Base-by-base conservation (phyloP, 2,113 vertebrate species). In the Hepsetus odoe region DNA sequence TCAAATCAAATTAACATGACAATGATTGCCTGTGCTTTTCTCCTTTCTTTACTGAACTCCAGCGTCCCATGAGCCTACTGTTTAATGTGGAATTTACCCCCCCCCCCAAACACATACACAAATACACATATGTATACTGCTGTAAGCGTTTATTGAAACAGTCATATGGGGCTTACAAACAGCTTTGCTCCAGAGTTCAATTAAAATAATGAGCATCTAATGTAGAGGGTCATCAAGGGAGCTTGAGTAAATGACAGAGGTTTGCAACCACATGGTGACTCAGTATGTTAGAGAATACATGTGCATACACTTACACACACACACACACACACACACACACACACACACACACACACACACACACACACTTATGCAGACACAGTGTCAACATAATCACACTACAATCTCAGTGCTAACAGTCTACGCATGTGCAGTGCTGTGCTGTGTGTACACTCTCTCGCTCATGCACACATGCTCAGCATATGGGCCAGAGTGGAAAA, bases 161-260 rank as follows among this genome's bases (percentile, higher is more conserved):
- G 83, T 83, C 80, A 79, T 53, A 74, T 62, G 79, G 61, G 66
- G 22, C 77, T 42, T 80, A 77, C 74, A 83, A 83, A 73, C 82
- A 85, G 80, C 78, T 84, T 86, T 79, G 81, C 65, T 77, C 79
- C 82, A 85, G 82, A 91, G 78, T 79, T 85, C 87, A 89, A 91
- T 91, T 90, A 90, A 77, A 86, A 87, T 88, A 89, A 90, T 87
- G 87, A 89, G 87, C 83, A 77, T 87, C 81, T 89, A 86, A 88
- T 88, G 89, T 82, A 81, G 46, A 83, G 79, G 87, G 85, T 84
- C 80, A 82, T 91, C 88, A 89, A 86, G 79, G 59, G 79, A 77
- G 80, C 66, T 70, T 69, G 82, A 88, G 62, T 88, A 89, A 90
- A 90, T 89, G 77, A 85, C 76, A 86, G 87, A 84, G 38, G 83